These are phyloP conservation scores for Dromiciops gliroides DNA, from an alignment of 2,113 vertebrate species.

Conservation along the genomic window DNA sequence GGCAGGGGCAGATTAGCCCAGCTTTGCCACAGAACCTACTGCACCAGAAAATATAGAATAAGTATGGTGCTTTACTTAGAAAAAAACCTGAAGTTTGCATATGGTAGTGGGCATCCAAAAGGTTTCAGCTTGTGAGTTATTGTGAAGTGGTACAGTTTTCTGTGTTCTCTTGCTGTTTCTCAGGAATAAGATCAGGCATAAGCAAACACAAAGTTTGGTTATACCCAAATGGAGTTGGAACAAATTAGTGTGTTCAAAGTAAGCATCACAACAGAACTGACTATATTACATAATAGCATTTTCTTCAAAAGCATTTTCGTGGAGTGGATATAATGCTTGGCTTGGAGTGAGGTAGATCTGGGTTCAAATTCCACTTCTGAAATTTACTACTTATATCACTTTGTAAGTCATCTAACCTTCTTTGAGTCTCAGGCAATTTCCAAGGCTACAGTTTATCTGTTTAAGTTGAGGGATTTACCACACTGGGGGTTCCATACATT, in stretches of 20 bases:
- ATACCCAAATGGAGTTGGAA: no score
- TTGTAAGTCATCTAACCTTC: background rate
- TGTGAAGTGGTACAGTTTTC: no score
- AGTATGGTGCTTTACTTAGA: background rate
- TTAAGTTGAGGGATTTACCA: background rate
- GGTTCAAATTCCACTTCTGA: background rate
- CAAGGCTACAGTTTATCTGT: background rate
- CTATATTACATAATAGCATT: background rate
- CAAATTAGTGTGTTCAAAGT: background rate
- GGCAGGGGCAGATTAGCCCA: background rate
- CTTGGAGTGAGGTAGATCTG: background rate
- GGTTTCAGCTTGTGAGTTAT: background rate
- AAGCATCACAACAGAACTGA: background rate
- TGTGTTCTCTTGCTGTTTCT: no score
- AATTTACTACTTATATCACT: background rate
- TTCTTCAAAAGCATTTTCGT: background rate
- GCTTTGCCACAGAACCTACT: background rate
- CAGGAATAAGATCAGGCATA: no score
- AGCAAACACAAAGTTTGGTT: no score
- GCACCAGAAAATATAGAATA: background rate
- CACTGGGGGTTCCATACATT: background rate
- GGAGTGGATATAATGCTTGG: background rate
- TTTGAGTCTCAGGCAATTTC: background rate
- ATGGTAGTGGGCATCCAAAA: background rate
- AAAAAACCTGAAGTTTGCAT: background rate